Percentiles rank a stretch among this genome's conserved stretches.
These are phyloP conservation scores for Corythoichthys intestinalis DNA, from an alignment of 2,113 vertebrate genomes.

Conservation along the genomic window DNA sequence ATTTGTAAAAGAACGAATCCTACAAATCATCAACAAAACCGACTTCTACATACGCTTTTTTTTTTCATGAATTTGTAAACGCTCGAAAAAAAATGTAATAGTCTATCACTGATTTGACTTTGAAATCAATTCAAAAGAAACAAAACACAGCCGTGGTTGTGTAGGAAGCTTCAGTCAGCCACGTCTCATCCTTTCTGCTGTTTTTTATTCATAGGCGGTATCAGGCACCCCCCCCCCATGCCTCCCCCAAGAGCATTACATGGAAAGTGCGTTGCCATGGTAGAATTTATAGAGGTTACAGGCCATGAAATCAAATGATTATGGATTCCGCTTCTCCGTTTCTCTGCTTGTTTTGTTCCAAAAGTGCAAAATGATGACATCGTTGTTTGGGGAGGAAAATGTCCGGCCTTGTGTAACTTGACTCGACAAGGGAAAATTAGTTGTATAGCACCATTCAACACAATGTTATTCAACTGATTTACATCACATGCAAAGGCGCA, in stretches of 20 bases:
- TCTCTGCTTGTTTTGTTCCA: constrained; percentile 1
- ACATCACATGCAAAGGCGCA: too few relatives aligned
- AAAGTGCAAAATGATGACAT: constrained; percentile 25
- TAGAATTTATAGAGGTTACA: constrained; percentile 29
- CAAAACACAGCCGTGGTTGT: neutral
- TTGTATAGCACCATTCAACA: too few relatives aligned
- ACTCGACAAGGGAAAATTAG: too few relatives aligned
- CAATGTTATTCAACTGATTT: too few relatives aligned
- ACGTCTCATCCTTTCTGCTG: constrained; percentile 2
- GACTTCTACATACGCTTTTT: too few relatives aligned
- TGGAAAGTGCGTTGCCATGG: constrained; percentile 40
- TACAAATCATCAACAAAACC: too few relatives aligned
- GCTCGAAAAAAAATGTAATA: too few relatives aligned
- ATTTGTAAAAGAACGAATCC: too few relatives aligned
- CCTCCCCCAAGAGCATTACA: constrained; percentile 13
- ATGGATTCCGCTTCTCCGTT: constrained; percentile 32
- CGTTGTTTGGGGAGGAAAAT: neutral
- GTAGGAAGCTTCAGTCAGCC: neutral
- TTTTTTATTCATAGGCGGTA: neutral
- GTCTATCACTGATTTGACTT: too few relatives aligned
- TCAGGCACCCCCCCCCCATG: neutral
- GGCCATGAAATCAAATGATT: constrained; percentile 38
- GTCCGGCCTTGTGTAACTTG: neutral
- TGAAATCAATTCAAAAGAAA: neutral
- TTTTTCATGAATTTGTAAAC: too few relatives aligned